A percentile compares a stretch with the other conserved stretches of the same genome.
Conservation (phyloP, 2,888 invertebrate species). For the Noctua pronuba region DNA sequence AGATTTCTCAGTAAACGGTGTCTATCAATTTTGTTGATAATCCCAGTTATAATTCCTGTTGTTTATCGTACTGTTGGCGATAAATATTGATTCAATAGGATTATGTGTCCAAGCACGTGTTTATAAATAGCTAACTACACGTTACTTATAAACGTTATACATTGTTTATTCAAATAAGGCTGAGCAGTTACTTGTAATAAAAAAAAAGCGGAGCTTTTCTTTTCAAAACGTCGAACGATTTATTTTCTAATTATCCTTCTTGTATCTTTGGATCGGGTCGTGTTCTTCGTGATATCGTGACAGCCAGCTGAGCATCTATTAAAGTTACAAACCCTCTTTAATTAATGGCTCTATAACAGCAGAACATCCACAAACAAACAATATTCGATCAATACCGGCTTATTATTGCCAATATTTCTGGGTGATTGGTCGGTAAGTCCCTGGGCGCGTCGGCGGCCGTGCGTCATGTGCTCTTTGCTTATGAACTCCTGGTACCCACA, state of each 20-base stretch:
- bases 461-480: slow-evolving; percentile 50
- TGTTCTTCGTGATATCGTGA: slow-evolving; percentile 36
- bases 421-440: not conserved
- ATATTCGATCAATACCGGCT: slow-evolving; percentile 29
- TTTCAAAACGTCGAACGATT: not conserved
- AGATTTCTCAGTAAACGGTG: slow-evolving; percentile 25
- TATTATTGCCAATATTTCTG: slow-evolving; percentile 25
- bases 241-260: slow-evolving; percentile 27
- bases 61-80: slow-evolving; percentile 46
- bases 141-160: slow-evolving; percentile 3
- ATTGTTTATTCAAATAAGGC: not conserved
- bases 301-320: slow-evolving; percentile 16
- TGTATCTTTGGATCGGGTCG: not conserved
- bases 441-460: slow-evolving; percentile 30
- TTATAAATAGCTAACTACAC: slow-evolving; percentile 19
- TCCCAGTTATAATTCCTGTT: slow-evolving; percentile 28
- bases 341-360: slow-evolving; percentile 43
- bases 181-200: not conserved
- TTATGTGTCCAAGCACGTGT: slow-evolving; percentile 12
- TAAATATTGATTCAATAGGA: slow-evolving; percentile 43
- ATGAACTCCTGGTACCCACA: slow-evolving; percentile 43
- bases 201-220: not conserved
- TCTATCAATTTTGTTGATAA: slow-evolving; percentile 36
- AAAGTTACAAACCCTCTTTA: slow-evolving; percentile 38
- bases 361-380: slow-evolving; percentile 29